Evolutionary conservation across 2,113 vertebrate species (phyloP).

Genomic region (Tor tambroides): DNA sequence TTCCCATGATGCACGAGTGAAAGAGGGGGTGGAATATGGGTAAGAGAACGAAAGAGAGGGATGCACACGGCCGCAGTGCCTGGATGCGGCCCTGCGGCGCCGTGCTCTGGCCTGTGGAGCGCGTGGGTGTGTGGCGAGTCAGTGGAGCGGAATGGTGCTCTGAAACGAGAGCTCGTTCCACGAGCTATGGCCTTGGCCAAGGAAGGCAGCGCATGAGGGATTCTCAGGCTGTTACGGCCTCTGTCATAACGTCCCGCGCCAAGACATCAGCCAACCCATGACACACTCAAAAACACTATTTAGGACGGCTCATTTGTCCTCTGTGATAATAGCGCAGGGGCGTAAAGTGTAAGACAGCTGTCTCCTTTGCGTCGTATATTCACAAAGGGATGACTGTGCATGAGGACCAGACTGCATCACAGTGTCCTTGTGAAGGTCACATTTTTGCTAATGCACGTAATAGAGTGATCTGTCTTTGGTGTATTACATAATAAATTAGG

Average conservation of each 20-base stretch:
- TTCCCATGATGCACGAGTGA: conserved; percentile 26
- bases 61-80: conserved; percentile 63
- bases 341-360: neutral
- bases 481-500: neutral
- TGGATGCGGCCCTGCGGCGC: conserved; percentile 32
- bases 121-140: conserved; percentile 54
- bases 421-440: neutral
- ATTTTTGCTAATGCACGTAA: neutral
- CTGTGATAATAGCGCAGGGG: neutral
- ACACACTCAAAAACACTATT: conserved; percentile 28
- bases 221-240: conserved; percentile 76
- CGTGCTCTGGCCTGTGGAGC: conserved; percentile 22
- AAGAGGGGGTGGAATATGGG: conserved; percentile 24
- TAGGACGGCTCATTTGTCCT: conserved; percentile 30
- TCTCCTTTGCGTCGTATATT: neutral
- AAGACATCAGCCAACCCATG: conserved; percentile 35
- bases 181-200: conserved; percentile 72
- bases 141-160: conserved; percentile 76
- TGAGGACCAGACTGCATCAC: neutral
- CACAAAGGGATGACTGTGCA: neutral
- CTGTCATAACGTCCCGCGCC: conserved; percentile 60
- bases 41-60: conserved; percentile 19
- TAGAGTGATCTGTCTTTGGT: neutral
- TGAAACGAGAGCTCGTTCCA: conserved; percentile 75
- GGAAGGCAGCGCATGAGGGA: conserved; percentile 68